Evolutionary conservation across 2,888 invertebrate species (phyloP).

Genomic region (Boloria euphrosyne): DNA sequence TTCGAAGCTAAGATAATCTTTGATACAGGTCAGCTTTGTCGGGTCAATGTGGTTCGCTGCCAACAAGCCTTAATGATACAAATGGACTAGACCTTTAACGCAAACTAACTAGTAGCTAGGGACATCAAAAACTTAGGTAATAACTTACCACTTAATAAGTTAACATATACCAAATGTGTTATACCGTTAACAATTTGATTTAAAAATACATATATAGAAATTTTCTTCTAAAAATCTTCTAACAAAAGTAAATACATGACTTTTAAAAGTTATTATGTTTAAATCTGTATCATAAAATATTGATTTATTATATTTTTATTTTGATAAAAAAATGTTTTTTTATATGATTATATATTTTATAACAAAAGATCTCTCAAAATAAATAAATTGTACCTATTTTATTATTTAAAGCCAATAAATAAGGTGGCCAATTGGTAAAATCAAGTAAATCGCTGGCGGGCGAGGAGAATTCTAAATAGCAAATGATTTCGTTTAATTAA

Average conservation of each 20-base stretch:
- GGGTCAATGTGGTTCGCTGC: conserved; percentile 11
- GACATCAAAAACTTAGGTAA: conserved; percentile 8
- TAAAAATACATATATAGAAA: background rate
- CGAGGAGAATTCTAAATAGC: conserved; percentile 9
- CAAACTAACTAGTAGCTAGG: conserved; percentile 1
- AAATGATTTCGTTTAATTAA: too few species aligned
- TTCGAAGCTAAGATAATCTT: conserved; percentile 6
- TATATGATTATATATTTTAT: too few species aligned
- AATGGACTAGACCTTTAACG: conserved; percentile 3
- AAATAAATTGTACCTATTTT: background rate
- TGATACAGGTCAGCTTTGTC: conserved; percentile 16
- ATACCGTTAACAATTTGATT: background rate
- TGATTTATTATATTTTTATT: too few species aligned
- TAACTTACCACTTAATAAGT: background rate
- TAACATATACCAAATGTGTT: background rate
- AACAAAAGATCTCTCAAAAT: too few species aligned
- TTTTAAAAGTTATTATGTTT: too few species aligned
- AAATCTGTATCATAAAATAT: too few species aligned
- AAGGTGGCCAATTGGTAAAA: background rate
- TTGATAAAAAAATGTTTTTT: too few species aligned
- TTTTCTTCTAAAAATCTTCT: too few species aligned
- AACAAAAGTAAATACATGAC: too few species aligned
- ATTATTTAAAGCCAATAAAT: background rate
- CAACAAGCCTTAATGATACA: conserved; percentile 14
- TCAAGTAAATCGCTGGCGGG: conserved; percentile 1